Evolutionary conservation across 1,140 invertebrate genomes (phyloP), one percentile per base, ranked within the genome.

Genomic region (Frieseomelitta varia): DNA sequence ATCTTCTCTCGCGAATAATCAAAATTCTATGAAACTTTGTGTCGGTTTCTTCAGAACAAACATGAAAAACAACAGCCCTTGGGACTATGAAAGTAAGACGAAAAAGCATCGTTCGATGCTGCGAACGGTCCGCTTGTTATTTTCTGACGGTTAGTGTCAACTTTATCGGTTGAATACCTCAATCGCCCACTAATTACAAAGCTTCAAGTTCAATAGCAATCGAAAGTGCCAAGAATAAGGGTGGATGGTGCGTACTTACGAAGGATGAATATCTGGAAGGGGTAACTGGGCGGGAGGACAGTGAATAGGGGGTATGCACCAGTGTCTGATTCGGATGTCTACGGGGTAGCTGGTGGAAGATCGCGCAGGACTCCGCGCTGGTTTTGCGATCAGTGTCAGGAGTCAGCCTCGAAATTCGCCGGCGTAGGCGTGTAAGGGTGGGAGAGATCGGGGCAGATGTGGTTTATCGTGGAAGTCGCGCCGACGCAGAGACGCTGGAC

Each of bases 401-500:
- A 61, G 24, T 30, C 47, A 55, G 24, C 71, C 67, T 80, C 53
- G 65, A 82, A 19, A 39, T 51, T 61, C 27, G 14, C 6, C 15
- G 8, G 58, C 71, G 69, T 75, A 19, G 80, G 80, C 34, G 39
- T 63, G n/a, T 3, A 17, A 51, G 30, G 14, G 56, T 51, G 69
- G 69, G 78, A 61, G 77, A 53, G 76, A 56, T 75, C 58, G 71
- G 69, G 8, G 39, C 58, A 69, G 58, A 24, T 39, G 53, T 39
- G 51, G 55, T 34, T 47, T 72, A n/a, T 61, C 69, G 83, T 75
- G 76, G 53, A 77, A 85, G 47, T n/a, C 3, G 73, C 51, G 86
- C 71, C 51, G 69, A 61, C 77, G 84, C 86, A 88, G 90, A 89
- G 90, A 88, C 88, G 69, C 89, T 82, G 88, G 71, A 90, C 91